Conservation (phyloP, 2,113 vertebrate species). For the Marcusenius ussheri region DNA sequence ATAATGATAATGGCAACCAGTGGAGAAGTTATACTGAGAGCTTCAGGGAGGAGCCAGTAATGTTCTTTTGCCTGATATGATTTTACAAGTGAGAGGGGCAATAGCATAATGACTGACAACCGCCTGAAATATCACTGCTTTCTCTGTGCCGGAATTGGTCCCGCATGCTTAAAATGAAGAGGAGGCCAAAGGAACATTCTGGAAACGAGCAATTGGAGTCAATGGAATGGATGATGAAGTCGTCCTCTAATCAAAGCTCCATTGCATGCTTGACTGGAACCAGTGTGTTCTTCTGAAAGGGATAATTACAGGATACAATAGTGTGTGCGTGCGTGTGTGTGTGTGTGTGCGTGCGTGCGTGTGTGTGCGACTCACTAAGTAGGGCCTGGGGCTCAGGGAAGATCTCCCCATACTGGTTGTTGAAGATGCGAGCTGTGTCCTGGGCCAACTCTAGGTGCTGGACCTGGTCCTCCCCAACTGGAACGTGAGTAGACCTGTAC, state of each 20-base stretch:
- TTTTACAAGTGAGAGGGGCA: background rate
- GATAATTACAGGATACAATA: conserved; percentile 40
- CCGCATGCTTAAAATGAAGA: background rate
- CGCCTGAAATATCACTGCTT: background rate
- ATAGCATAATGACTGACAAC: background rate
- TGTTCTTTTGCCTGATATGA: background rate
- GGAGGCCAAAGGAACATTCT: background rate
- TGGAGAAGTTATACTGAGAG: background rate
- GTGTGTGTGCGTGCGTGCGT: background rate
- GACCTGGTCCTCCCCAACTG: conserved; percentile 91
- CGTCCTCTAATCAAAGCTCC: conserved; percentile 55
- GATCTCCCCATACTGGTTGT: conserved; percentile 75
- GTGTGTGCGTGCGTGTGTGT: conserved; percentile 31
- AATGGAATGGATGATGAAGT: conserved; percentile 17
- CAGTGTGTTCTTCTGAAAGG: conserved; percentile 41
- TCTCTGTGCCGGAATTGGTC: background rate
- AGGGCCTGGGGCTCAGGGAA: conserved; percentile 79
- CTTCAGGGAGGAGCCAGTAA: background rate
- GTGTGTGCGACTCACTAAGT: conserved; percentile 60
- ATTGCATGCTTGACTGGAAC: conserved; percentile 47
- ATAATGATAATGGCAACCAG: background rate
- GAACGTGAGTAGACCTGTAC: conserved; percentile 80
- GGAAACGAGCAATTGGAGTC: background rate
- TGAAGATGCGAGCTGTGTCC: conserved; percentile 82
- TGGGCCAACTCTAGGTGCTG: conserved; percentile 88